These are phyloP conservation scores for Chrysomela aeneicollis DNA, from an alignment of 2,888 invertebrate genomes.

Conservation along the genomic window DNA sequence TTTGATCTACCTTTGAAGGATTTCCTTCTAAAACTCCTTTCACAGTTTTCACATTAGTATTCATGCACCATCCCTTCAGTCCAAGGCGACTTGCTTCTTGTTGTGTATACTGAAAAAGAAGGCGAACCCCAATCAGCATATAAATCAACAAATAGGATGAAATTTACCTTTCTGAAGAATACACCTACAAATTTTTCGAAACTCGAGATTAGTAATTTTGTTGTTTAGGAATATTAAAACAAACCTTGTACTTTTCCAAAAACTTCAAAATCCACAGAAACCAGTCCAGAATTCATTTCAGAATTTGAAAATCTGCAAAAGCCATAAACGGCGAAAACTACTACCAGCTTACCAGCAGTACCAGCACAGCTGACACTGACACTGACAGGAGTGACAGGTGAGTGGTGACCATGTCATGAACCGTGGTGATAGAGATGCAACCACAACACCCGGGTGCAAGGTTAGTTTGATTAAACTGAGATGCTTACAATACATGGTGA, in stretches of 20 bases:
- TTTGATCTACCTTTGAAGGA: slow-evolving; percentile 65
- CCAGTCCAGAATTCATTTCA: slow-evolving; percentile 43
- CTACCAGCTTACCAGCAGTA: too few relatives aligned
- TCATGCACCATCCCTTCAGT: slow-evolving; percentile 77
- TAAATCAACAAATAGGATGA: background rate
- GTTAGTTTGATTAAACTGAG: too few relatives aligned
- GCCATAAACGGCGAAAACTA: background rate
- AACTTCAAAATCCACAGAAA: slow-evolving; percentile 67
- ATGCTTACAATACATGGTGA: too few relatives aligned
- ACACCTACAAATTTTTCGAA: slow-evolving; percentile 59
- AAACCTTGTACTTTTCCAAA: slow-evolving; percentile 70
- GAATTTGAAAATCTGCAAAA: background rate
- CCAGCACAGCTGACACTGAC: too few relatives aligned
- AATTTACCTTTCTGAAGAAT: slow-evolving; percentile 68
- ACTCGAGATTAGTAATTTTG: slow-evolving; percentile 14
- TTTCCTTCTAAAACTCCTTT: slow-evolving; percentile 73
- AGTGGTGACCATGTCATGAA: too few relatives aligned
- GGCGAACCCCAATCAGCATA: background rate
- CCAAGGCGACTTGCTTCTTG: slow-evolving; percentile 70
- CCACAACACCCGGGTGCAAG: too few relatives aligned
- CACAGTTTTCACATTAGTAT: slow-evolving; percentile 73
- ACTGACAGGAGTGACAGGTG: too few relatives aligned
- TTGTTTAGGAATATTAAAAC: slow-evolving; percentile 11
- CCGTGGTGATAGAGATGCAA: too few relatives aligned
- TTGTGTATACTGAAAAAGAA: slow-evolving; percentile 69